Evolutionary conservation across 1,140 invertebrate genomes (phyloP), one percentile per base, ranked within the genome.

Genomic region (Ceratosolen solmsi): DNA sequence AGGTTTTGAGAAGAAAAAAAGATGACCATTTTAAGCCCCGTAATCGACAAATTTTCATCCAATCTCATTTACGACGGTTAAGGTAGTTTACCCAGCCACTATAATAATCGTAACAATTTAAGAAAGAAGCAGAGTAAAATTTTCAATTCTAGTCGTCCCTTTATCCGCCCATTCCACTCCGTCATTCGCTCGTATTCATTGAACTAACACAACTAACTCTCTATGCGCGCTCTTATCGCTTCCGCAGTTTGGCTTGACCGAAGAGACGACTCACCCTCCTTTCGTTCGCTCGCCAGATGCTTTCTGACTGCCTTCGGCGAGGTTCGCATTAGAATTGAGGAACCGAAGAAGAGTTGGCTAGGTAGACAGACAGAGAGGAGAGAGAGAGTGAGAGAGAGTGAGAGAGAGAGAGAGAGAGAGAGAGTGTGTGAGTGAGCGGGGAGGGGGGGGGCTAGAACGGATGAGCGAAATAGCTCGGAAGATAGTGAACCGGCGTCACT

Each of bases 61-160:
- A 60, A 80, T 80, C 30, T 80, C 56, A 27, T 49, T 46, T 46
- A 46, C 38, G 75, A 22, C 9, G 58, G 36, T 56, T 46, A 68
- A 3, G 33, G 15, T 20, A 36, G 33, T 68, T 68, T 3, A 20
- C 8, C 25, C 70, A 49, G 68, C 46, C 68, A 58, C 68, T 79
- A 25, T n/a, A 63, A 73, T 84, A 80, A 84, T 75, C 79, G 60
- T 79, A 79, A 82, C 82, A 71, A 82, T 80, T 76, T 71, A 11
- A 27, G 51, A 46, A 46, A 77, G 63, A 77, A 76, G 25, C 20
- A 41, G 30, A 30, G 38, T 58, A 72, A 75, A 81, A 78, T 78
- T 78, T 82, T 78, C 75, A 78, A 82, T 78, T 79, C 56, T 25
- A 77, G 15, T 20, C 27, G 11, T 15, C 20, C 60, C 20, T 65